Evolutionary conservation across 2,113 vertebrate genomes (phyloP), one percentile per base, ranked within the genome.

Genomic region (Oryzias javanicus): DNA sequence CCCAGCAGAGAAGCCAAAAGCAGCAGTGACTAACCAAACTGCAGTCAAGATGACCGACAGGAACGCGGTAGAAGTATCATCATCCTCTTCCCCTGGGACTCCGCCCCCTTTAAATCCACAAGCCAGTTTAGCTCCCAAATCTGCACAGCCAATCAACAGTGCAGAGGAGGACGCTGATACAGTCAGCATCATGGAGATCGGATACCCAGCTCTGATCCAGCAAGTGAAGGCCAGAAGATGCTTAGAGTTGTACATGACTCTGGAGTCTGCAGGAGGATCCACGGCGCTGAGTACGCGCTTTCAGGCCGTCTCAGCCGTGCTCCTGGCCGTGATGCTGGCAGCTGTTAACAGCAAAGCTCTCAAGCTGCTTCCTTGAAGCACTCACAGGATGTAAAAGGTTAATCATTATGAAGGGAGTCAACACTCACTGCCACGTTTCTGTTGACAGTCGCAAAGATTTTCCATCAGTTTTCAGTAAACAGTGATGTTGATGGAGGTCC

Each of bases 151-250:
- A 13, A 14, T 20, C 7, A 14, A 6, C 22, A 22, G 35, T 1
- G 42, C 16, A 20, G 60, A 57, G 4, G 73, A 75, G 2, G 72
- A 72, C 29, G 35, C 35, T 35, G 78, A 77, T 7, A 79, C 79
- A 0, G 89, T 91, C 40, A 89, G 88, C 77, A 86, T 91, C 27
- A 42, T 86, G 74, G 91, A 90, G 67, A 89, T 90, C 0, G 89
- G 89, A 20, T 91, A 91, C 55, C 91, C 90, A 0, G 86, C 79
- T 5, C 78, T 91, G 58, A 89, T 91, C 1, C 48, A 88, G 25
- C 90, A 91, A 76, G 5, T 90, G 63, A 90, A 90, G 70, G 82
- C 74, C 12, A 82, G 83, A 24, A 89, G 52, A 51, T 92, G 91
- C 29, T 1, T 91, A 18, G 87, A 89, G 57, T 53, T 80, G 17